phyloP scores from a whole-genome alignment of 2,888 invertebrate genomes.

The Cephus nigrinus region DNA sequence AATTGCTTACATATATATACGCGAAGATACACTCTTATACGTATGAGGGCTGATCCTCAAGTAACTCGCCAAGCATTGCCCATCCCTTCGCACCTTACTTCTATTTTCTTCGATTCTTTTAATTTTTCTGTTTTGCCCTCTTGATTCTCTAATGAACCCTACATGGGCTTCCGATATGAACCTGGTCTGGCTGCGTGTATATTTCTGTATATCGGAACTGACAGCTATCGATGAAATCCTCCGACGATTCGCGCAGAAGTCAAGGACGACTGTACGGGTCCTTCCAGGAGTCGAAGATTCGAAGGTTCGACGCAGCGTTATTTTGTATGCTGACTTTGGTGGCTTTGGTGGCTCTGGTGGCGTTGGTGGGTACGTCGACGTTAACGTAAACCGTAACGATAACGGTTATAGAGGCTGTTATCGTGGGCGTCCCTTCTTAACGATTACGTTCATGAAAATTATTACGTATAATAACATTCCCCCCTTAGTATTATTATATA shows the following conservation, averaged over 20 bases:
- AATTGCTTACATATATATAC: neutral
- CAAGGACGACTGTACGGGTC: neutral
- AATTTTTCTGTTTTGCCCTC: neutral
- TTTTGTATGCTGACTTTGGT: neutral
- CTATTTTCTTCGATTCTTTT: neutral
- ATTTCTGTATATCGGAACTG: neutral
- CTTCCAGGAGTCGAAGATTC: neutral
- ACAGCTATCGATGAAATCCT: neutral
- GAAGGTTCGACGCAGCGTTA: neutral
- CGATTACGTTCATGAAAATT: conserved; percentile 66
- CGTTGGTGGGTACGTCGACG: conserved; percentile 27
- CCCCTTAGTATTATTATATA: conserved; percentile 59
- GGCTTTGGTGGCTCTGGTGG: neutral
- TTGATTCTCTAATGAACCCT: neutral
- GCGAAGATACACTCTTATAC: no score
- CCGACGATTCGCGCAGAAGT: neutral
- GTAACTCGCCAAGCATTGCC: neutral
- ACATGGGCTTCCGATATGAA: neutral
- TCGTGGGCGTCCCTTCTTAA: conserved; percentile 62
- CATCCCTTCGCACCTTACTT: neutral
- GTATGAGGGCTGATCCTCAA: neutral
- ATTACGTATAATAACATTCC: conserved; percentile 64
- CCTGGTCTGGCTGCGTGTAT: neutral
- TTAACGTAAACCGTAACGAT: conserved; percentile 66
- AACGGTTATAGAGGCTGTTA: conserved; percentile 66